Evolutionary conservation across 2,797 vertebrate genomes (phyloP).

Genomic region (Hydrocynus forskahlii): DNA sequence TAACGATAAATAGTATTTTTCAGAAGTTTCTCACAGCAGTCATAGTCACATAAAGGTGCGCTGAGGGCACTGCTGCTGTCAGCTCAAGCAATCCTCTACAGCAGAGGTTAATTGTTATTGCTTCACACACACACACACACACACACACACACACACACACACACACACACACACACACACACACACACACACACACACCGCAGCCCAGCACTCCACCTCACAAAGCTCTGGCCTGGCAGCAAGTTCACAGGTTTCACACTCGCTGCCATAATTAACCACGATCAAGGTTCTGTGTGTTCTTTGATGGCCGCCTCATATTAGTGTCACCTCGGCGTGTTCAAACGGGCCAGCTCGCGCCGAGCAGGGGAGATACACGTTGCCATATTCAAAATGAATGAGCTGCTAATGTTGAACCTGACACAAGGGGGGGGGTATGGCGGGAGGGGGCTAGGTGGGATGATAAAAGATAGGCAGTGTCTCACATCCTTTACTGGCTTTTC

Average conservation of each 20-base stretch:
- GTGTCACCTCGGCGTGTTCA: conserved; percentile 61
- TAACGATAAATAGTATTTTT: background rate
- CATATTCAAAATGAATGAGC: conserved; percentile 73
- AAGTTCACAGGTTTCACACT: conserved; percentile 57
- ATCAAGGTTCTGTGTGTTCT: conserved; percentile 60
- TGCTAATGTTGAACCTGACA: conserved; percentile 67
- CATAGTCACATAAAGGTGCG: conserved; percentile 9
- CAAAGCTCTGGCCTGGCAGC: conserved; percentile 52
- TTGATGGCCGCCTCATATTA: conserved; percentile 65
- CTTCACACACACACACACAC: conserved; percentile 1
- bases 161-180: conserved; percentile 14
- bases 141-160: conserved; percentile 22
- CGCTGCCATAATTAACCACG: conserved; percentile 62
- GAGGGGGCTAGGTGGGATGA: too few species aligned
- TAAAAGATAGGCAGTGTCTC: conserved; percentile 71
- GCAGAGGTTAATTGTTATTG: conserved; percentile 55
- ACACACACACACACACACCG: conserved; percentile 21
- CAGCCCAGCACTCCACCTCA: conserved; percentile 38
- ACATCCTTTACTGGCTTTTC: conserved; percentile 67
- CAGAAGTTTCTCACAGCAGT: background rate
- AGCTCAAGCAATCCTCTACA: background rate
- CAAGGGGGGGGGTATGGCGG: conserved; percentile 74
- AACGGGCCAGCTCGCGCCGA: conserved; percentile 40
- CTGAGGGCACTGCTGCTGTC: background rate
- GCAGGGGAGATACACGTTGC: conserved; percentile 47